A percentile compares a stretch with the other conserved stretches of the same genome.
These are phyloP conservation scores for Itoplectis maculator DNA, from an alignment of 2,888 invertebrate species.

Conservation along the genomic window DNA sequence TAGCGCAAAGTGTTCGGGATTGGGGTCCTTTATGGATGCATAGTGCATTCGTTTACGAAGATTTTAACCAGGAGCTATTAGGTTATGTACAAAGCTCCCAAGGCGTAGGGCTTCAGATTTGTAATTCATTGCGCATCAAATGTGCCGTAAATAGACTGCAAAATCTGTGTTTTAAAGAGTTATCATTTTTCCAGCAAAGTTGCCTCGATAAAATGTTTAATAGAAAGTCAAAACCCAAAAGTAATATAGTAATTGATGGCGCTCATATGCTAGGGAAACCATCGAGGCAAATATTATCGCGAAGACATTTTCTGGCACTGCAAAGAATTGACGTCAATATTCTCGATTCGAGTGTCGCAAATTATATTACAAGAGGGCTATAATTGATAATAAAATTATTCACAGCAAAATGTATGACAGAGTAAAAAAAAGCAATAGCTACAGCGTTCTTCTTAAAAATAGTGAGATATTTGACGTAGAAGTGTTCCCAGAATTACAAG, in stretches of 20 bases:
- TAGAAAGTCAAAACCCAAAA: neutral
- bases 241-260: neutral
- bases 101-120: neutral
- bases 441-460: conserved; percentile 19
- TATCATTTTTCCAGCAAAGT: neutral
- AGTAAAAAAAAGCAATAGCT: conserved; percentile 43
- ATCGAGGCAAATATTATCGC: neutral
- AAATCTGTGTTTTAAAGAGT: neutral
- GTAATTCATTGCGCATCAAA: conserved; percentile 2
- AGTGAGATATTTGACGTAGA: conserved; percentile 39
- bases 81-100: conserved; percentile 5
- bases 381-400: neutral
- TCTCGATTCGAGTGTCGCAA: conserved; percentile 1
- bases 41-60: conserved; percentile 28
- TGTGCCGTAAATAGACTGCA: conserved; percentile 8
- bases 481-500: conserved; percentile 1
- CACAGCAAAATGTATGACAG: neutral
- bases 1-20: conserved; percentile 5
- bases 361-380: neutral
- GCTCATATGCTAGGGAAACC: neutral
- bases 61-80: conserved; percentile 5
- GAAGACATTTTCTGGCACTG: neutral
- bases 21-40: conserved; percentile 26
- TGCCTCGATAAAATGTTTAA: neutral
- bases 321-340: neutral